A percentile compares a stretch with the other conserved stretches of the same genome.
These are phyloP conservation scores for Macrotis lagotis DNA, from an alignment of 2,113 vertebrate species.

Conservation along the genomic window DNA sequence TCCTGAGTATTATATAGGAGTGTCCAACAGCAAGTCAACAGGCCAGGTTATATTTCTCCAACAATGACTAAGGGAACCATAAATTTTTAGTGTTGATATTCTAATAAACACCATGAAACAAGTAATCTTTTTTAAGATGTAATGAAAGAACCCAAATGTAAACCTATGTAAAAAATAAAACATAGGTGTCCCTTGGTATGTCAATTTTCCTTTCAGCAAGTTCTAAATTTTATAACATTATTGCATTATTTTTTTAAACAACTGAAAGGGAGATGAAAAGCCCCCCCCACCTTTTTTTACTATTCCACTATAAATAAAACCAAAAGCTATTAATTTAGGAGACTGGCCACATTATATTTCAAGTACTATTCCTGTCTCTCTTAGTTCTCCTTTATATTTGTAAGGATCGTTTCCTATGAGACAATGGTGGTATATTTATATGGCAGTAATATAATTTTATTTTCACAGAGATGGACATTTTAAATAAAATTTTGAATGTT, in stretches of 20 bases:
- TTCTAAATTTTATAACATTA: slow-evolving; percentile 21
- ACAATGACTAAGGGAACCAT: background rate
- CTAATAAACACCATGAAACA: background rate
- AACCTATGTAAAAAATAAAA: background rate
- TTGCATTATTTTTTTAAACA: background rate
- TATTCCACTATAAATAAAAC: background rate
- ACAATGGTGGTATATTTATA: slow-evolving; percentile 4
- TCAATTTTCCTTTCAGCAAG: background rate
- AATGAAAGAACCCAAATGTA: background rate
- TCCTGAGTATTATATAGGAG: background rate
- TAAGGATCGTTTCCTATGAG: slow-evolving; percentile 11
- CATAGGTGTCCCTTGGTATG: background rate
- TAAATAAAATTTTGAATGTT: slow-evolving; percentile 29
- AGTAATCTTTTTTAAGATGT: background rate
- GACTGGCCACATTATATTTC: background rate
- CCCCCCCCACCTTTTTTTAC: no score
- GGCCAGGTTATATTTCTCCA: slow-evolving; percentile 16
- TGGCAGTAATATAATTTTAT: slow-evolving; percentile 18
- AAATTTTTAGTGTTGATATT: background rate
- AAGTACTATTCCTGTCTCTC: slow-evolving; percentile 13
- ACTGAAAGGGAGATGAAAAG: background rate
- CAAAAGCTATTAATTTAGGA: slow-evolving; percentile 39
- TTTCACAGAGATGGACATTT: background rate
- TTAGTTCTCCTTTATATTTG: background rate
- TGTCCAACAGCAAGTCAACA: background rate